phyloP scores from a whole-genome alignment of 2,113 vertebrate genomes.

The Heterochromis multidens region DNA sequence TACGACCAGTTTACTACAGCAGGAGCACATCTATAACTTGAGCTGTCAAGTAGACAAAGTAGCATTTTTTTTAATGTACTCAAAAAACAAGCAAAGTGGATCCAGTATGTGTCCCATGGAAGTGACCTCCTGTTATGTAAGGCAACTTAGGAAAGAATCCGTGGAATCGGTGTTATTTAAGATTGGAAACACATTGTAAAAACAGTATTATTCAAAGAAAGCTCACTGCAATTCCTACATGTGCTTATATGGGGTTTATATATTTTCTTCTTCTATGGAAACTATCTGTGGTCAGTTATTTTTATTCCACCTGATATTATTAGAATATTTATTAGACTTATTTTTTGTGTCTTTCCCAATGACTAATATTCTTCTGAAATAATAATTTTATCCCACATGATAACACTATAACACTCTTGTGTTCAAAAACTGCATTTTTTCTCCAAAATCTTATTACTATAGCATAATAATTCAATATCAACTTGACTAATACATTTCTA shows the following conservation, averaged over 20 bases:
- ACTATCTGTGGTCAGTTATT: not conserved
- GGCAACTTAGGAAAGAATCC: not conserved
- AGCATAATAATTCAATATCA: not conserved
- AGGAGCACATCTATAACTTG: constrained; percentile 46
- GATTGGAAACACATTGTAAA: not conserved
- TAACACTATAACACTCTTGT: not conserved
- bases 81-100: not conserved
- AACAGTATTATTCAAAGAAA: not conserved
- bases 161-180: not conserved
- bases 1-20: constrained; percentile 22
- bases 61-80: not conserved
- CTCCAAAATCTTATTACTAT: not conserved
- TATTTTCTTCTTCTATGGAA: not conserved
- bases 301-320: not conserved
- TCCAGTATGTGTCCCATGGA: not conserved
- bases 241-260: not conserved
- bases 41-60: constrained; percentile 41
- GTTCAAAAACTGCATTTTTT: not conserved
- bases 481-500: not conserved
- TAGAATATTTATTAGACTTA: not conserved
- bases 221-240: not conserved
- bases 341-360: not conserved
- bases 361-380: not conserved
- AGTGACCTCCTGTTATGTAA: not conserved
- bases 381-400: not conserved